Conservation (phyloP, 1,140 invertebrate genomes). For the Nomia melanderi region DNA sequence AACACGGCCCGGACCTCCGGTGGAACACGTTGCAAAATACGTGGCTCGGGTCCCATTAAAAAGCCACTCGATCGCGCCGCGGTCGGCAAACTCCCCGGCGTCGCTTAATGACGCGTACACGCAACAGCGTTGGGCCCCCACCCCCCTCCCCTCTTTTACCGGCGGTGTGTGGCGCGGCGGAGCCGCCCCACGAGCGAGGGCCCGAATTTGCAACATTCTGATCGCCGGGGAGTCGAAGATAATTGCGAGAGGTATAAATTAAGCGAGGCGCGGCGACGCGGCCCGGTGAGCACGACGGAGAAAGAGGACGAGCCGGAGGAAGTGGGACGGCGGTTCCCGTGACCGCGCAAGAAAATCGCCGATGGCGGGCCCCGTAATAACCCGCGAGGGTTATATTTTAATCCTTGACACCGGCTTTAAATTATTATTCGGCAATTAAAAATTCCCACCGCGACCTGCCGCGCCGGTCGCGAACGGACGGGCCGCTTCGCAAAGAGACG, state of each 20-base stretch:
- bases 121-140: no score
- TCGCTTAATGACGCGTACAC: no score
- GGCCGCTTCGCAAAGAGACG: no score
- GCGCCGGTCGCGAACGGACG: neutral
- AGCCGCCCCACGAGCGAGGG: neutral
- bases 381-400: constrained; percentile 43
- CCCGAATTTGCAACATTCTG: constrained; percentile 14
- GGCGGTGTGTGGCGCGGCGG: neutral
- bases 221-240: neutral
- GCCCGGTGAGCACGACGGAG: neutral
- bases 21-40: no score
- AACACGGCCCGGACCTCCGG: no score
- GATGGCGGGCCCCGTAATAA: constrained; percentile 22
- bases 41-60: no score
- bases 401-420: constrained; percentile 31
- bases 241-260: constrained; percentile 16
- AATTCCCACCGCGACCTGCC: constrained; percentile 23
- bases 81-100: no score
- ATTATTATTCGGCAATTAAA: constrained; percentile 50
- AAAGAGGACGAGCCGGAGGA: no score
- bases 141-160: no score
- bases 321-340: neutral
- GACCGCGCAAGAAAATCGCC: constrained; percentile 12
- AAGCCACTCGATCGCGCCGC: no score
- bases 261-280: constrained; percentile 8